Evolutionary conservation across 2,888 invertebrate species (phyloP), one percentile per base, ranked within the genome.

Genomic region (Aporophyla lueneburgensis): DNA sequence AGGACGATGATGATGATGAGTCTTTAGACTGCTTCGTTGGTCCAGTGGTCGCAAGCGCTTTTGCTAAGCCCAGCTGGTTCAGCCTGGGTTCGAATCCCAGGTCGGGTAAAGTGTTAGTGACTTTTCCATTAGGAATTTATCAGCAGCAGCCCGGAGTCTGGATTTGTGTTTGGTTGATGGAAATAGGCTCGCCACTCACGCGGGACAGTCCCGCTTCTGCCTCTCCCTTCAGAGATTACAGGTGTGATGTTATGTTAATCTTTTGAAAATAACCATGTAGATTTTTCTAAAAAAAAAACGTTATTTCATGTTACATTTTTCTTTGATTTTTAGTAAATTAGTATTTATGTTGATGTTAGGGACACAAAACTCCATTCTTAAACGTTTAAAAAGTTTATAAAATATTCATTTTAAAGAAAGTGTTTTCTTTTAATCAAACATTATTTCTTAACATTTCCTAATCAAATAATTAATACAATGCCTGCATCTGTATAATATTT

Each of bases 401-500:
- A 53, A 19, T 51, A 6, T 51, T 51, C 3, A 19, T 54, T 4
- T 54, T 14, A 24, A 4, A 24, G 16, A 9, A 43, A 54, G 2
- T 54, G 6, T 40, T 14, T 67, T 53, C 5, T 67, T 33, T 24
- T 19, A 40, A 10, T 58, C 9, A 6, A 43, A 19, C 9, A 4
- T 56, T 43, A 43, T 43, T 33, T 16, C 16, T 19, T 54, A 24
- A 43, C 3, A 19, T 46, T 21, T 43, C 7, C 58, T 43, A 24
- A 59, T n/a, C n/a, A 19, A 19, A n/a, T 4, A 74, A n/a, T 4
- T 61, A 24, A 62, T 79, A 46, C 14, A 78, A 49, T 46, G 16
- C 33, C 14, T 46, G 24, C 33, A 43, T 58, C 33, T 43, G 40
- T 46, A 21, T 27, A 53, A 16, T 1, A 63, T 53, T 27, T 19